These are phyloP conservation scores for Pteronotus mesoamericanus DNA, from an alignment of 2,797 vertebrate species.

Conservation along the genomic window DNA sequence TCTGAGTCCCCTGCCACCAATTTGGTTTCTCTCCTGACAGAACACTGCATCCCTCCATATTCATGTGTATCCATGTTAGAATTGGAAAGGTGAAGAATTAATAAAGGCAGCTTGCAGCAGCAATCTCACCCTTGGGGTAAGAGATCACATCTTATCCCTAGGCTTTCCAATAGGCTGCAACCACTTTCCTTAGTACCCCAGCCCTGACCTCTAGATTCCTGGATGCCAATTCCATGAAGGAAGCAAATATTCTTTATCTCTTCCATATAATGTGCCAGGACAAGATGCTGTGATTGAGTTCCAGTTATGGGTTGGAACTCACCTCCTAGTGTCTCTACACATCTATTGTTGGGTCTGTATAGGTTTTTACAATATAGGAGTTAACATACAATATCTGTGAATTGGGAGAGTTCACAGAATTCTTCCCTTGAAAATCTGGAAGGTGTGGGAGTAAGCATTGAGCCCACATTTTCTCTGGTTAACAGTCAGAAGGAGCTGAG, in stretches of 20 bases:
- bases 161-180: no score
- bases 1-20: neutral
- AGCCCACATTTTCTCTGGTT: rapidly evolving
- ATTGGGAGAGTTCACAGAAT: neutral
- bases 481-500: neutral
- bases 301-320: rapidly evolving
- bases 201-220: neutral
- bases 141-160: neutral
- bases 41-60: neutral
- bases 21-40: neutral
- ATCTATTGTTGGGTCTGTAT: neutral
- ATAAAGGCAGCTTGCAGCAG: no score
- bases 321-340: neutral
- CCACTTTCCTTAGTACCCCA: neutral
- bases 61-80: rapidly evolving
- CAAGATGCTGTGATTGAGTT: neutral
- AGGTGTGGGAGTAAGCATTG: neutral
- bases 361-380: neutral
- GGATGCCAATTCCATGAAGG: rapidly evolving
- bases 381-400: neutral
- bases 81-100: no score
- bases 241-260: neutral
- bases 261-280: neutral
- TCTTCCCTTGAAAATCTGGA: neutral
- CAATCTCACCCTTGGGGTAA: neutral